Percentiles rank a stretch among this genome's conserved stretches.
These are phyloP conservation scores for Clusia tigrina DNA, from an alignment of 2,888 invertebrate genomes.

Conservation along the genomic window DNA sequence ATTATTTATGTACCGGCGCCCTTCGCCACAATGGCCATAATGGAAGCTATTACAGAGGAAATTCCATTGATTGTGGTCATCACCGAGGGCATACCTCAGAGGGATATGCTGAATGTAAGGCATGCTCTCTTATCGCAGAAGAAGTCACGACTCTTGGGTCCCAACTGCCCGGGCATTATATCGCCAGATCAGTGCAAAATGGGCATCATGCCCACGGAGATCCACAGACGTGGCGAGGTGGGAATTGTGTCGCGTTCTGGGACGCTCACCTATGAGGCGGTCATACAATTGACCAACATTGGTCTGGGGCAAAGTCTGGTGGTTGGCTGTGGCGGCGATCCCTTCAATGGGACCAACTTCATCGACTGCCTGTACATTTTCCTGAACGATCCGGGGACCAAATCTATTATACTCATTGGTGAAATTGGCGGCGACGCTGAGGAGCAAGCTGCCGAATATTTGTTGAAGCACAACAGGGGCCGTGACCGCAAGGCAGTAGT, in stretches of 20 bases:
- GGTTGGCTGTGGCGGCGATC: slow-evolving; percentile 98
- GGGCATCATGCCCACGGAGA: slow-evolving; percentile 99
- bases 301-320: slow-evolving; percentile 95
- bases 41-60: slow-evolving; percentile 95
- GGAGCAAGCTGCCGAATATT: slow-evolving; percentile 92
- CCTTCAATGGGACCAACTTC: slow-evolving; percentile 99
- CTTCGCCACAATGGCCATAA: slow-evolving; percentile 84
- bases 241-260: slow-evolving; percentile 97
- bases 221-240: slow-evolving; percentile 89
- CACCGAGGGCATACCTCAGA: slow-evolving; percentile 96
- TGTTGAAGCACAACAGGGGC: slow-evolving; percentile 80
- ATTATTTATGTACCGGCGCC: slow-evolving; percentile 97
- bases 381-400: slow-evolving; percentile 88
- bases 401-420: slow-evolving; percentile 96
- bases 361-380: slow-evolving; percentile 97
- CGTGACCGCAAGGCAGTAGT: slow-evolving; percentile 95
- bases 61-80: slow-evolving; percentile 96
- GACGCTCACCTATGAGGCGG: slow-evolving; percentile 98
- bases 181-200: slow-evolving; percentile 96
- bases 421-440: slow-evolving; percentile 99
- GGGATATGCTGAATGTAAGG: slow-evolving; percentile 98
- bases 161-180: slow-evolving; percentile 99
- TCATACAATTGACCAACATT: slow-evolving; percentile 91
- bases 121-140: slow-evolving; percentile 82
- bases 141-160: slow-evolving; percentile 93